Percentiles rank a stretch among this genome's conserved stretches.
These are phyloP conservation scores for Lasioglossum pauxillum DNA, from an alignment of 2,888 invertebrate species.

Conservation along the genomic window DNA sequence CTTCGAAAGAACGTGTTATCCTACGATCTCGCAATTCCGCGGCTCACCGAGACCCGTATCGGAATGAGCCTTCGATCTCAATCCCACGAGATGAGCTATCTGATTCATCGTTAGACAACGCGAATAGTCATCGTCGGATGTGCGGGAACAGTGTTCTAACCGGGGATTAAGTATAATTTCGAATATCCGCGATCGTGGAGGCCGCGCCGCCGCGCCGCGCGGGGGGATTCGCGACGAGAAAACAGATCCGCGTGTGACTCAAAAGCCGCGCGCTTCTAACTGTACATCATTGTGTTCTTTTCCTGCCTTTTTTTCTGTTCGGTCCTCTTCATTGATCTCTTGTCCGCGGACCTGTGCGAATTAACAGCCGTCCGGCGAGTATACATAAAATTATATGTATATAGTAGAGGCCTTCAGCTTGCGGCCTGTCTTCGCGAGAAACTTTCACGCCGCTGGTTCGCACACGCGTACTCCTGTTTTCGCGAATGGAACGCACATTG, in stretches of 20 bases:
- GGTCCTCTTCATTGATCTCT: background rate
- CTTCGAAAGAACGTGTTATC: background rate
- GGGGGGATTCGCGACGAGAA: constrained; percentile 30
- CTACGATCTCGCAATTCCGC: background rate
- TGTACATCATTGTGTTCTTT: constrained; percentile 52
- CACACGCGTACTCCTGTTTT: constrained; percentile 42
- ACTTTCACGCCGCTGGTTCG: constrained; percentile 68
- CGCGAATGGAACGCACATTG: constrained; percentile 30
- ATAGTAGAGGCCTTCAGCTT: constrained; percentile 13
- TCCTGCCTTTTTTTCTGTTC: constrained; percentile 14
- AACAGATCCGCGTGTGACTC: constrained; percentile 46
- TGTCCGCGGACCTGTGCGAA: constrained; percentile 46
- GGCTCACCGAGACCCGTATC: background rate
- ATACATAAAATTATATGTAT: constrained; percentile 54
- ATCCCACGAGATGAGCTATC: constrained; percentile 40
- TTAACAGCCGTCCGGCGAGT: constrained; percentile 41
- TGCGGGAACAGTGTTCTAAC: constrained; percentile 50
- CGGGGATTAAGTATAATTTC: constrained; percentile 62
- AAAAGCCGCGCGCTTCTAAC: constrained; percentile 47
- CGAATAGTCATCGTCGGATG: constrained; percentile 39
- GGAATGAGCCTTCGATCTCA: constrained; percentile 23
- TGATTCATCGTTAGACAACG: constrained; percentile 53
- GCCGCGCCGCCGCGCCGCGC: constrained; percentile 33
- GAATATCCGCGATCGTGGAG: constrained; percentile 47
- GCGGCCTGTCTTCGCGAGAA: constrained; percentile 5